These are phyloP conservation scores for Tetragonula clypearis DNA, from an alignment of 1,140 invertebrate species.

Conservation along the genomic window DNA sequence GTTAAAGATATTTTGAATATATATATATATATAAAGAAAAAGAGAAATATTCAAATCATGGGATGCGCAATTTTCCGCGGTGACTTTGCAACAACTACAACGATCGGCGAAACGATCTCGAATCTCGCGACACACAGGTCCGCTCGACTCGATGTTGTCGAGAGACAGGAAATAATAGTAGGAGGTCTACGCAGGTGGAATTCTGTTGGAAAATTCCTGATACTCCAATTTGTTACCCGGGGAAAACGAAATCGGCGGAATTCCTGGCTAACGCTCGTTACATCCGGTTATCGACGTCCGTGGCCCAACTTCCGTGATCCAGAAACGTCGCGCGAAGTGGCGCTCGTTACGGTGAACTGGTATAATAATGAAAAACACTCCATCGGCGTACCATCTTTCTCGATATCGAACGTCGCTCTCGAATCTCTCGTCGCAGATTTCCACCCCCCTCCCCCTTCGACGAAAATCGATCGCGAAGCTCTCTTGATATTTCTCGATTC, in stretches of 20 bases:
- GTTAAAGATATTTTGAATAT: too few species aligned
- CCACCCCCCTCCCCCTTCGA: too few species aligned
- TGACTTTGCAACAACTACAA: not conserved
- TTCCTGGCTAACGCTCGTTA: not conserved
- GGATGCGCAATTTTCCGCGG: too few species aligned
- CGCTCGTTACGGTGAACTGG: not conserved
- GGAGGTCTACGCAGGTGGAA: not conserved
- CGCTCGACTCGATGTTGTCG: not conserved
- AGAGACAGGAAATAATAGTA: not conserved
- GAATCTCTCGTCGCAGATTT: not conserved
- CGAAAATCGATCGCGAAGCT: too few species aligned
- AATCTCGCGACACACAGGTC: not conserved
- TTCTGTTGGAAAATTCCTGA: conserved; percentile 17
- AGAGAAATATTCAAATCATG: too few species aligned
- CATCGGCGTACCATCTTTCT: not conserved
- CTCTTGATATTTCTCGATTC: too few species aligned
- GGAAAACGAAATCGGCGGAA: conserved; percentile 27
- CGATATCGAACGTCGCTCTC: not conserved
- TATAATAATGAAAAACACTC: not conserved
- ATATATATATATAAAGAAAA: too few species aligned
- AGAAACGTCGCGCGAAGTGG: not conserved
- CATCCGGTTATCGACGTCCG: conserved; percentile 10
- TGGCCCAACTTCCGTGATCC: conserved; percentile 23
- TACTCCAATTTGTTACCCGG: conserved; percentile 21
- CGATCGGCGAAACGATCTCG: not conserved